Conservation (phyloP, 2,888 invertebrate species). For the Podotricha telesiphe region DNA sequence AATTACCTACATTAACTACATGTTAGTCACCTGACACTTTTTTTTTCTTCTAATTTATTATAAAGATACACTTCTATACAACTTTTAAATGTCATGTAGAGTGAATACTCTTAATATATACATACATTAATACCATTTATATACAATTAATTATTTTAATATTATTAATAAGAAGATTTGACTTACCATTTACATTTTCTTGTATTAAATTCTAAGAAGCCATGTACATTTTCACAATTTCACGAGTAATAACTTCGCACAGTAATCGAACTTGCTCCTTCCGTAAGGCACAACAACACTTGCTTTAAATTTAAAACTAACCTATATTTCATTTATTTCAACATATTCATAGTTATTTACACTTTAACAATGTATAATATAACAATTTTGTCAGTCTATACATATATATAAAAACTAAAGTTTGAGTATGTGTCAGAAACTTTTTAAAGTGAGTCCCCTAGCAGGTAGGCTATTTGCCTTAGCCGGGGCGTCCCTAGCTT, state of each 20-base stretch:
- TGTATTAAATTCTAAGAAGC: not conserved
- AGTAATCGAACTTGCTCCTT: conserved; percentile 8
- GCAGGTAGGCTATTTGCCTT: conserved; percentile 81
- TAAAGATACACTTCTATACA: no score
- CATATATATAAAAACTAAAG: conserved; percentile 6
- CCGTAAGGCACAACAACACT: not conserved
- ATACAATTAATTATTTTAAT: not conserved
- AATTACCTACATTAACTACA: no score
- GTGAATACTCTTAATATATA: not conserved
- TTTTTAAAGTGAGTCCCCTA: conserved; percentile 76
- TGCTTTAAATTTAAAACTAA: not conserved
- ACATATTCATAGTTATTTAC: not conserved
- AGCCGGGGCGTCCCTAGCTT: conserved; percentile 84
- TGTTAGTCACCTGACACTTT: no score
- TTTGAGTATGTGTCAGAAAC: conserved; percentile 57
- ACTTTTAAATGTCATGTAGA: not conserved
- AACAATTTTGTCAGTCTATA: not conserved
- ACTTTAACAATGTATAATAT: no score
- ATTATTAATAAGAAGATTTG: not conserved
- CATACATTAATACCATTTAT: not conserved
- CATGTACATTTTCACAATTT: not conserved
- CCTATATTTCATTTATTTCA: not conserved
- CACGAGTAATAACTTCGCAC: not conserved
- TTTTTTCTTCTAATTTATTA: no score
- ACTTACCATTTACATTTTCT: not conserved